These are phyloP conservation scores for Eurytoma californica DNA, from an alignment of 2,888 invertebrate genomes.

Conservation along the genomic window DNA sequence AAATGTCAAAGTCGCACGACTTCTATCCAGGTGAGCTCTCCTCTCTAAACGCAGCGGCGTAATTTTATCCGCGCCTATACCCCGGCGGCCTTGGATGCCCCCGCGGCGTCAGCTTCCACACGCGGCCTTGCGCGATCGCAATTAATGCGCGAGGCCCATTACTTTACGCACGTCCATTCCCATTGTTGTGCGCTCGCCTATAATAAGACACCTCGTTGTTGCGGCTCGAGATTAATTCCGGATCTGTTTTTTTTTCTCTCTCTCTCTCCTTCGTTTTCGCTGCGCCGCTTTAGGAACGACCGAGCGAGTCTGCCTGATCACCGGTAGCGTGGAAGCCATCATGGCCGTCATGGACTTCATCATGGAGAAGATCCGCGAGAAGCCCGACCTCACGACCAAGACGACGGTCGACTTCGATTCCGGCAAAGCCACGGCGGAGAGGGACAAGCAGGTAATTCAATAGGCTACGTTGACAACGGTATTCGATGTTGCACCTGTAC, in stretches of 20 bases:
- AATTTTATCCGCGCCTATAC: constrained; percentile 35
- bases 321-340: constrained; percentile 92
- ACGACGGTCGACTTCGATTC: constrained; percentile 86
- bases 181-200: constrained; percentile 27
- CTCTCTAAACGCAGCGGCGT: not conserved
- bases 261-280: constrained; percentile 59
- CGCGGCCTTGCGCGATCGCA: constrained; percentile 43
- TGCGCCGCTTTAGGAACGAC: constrained; percentile 83
- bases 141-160: constrained; percentile 43
- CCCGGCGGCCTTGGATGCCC: constrained; percentile 32
- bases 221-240: not conserved
- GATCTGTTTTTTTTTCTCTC: constrained; percentile 8
- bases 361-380: constrained; percentile 96
- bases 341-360: constrained; percentile 94
- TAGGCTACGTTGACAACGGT: not conserved
- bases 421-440: constrained; percentile 87
- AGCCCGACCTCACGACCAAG: constrained; percentile 89
- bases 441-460: constrained; percentile 86
- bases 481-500: too few relatives aligned
- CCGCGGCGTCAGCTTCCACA: constrained; percentile 9
- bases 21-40: constrained; percentile 94
- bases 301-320: constrained; percentile 94
- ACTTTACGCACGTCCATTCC: not conserved
- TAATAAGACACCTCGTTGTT: not conserved
- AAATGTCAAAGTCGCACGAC: constrained; percentile 99